A percentile compares a stretch with the other conserved stretches of the same genome.
Conservation (phyloP, 2,888 invertebrate genomes). For the Dolomedes plantarius region DNA sequence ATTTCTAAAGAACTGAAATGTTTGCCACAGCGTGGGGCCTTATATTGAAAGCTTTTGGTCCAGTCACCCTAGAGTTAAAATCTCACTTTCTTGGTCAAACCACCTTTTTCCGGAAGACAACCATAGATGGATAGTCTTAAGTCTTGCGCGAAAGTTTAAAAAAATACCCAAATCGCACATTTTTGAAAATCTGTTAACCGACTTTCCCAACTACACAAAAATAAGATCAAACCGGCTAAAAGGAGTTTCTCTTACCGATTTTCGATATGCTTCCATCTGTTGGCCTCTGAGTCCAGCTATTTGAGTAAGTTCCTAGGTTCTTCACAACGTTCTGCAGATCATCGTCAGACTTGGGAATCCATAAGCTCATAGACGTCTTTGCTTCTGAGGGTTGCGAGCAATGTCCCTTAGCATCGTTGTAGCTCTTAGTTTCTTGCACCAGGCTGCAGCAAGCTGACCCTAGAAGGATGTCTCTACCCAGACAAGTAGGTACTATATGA, state of each 20-base stretch:
- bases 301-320: not conserved
- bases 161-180: too few species aligned
- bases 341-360: not conserved
- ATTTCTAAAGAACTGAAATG: too few species aligned
- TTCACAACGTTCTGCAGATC: not conserved
- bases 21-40: too few species aligned
- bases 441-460: not conserved
- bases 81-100: too few species aligned
- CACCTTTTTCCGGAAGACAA: too few species aligned
- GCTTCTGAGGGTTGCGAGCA: not conserved
- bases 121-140: too few species aligned
- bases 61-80: too few species aligned
- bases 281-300: slow-evolving; percentile 21
- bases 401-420: not conserved
- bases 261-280: not conserved
- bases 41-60: too few species aligned
- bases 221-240: too few species aligned
- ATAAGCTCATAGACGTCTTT: not conserved
- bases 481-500: slow-evolving; percentile 32
- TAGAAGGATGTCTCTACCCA: not conserved
- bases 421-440: not conserved
- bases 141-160: too few species aligned
- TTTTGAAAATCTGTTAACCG: too few species aligned
- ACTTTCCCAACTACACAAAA: too few species aligned
- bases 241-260: not conserved